phyloP scores from a whole-genome alignment of 1,140 invertebrate genomes.

The Drosophila kohkoa region DNA sequence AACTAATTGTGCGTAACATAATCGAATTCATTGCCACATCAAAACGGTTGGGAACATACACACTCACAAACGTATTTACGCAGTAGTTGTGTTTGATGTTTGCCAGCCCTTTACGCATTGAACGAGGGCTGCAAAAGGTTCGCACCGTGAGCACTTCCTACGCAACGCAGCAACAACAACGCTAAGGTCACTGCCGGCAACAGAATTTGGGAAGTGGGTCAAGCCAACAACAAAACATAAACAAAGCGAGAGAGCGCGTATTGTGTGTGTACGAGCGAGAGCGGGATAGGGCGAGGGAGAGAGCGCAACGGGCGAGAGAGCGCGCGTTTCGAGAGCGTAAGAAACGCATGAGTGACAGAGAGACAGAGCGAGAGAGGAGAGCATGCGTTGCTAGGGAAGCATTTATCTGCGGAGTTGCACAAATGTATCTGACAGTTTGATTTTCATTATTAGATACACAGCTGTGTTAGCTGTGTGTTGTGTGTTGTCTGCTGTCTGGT shows the following conservation, averaged over 20 bases:
- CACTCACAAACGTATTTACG: background rate
- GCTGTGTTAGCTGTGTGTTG: conserved; percentile 65
- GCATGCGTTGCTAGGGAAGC: conserved; percentile 67
- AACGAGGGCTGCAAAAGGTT: background rate
- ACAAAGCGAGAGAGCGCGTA: conserved; percentile 45
- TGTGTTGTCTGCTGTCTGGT: background rate
- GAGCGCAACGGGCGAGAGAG: conserved; percentile 10
- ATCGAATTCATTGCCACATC: conserved; percentile 9
- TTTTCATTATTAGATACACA: conserved; percentile 80
- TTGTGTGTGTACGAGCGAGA: conserved; percentile 3
- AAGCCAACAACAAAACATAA: conserved; percentile 68
- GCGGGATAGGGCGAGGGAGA: conserved; percentile 31
- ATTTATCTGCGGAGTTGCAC: conserved; percentile 57
- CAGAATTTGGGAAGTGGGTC: conserved; percentile 60
- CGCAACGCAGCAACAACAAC: conserved; percentile 7
- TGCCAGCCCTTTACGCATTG: conserved; percentile 15
- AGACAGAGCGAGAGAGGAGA: conserved; percentile 32
- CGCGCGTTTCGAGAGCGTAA: conserved; percentile 15
- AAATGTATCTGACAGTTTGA: conserved; percentile 60
- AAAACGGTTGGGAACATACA: background rate
- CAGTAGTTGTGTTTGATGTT: background rate
- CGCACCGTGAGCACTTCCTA: conserved; percentile 24
- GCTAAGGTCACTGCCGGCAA: conserved; percentile 38
- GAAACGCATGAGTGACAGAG: conserved; percentile 17
- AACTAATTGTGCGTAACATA: background rate